A percentile compares a stretch with the other conserved stretches of the same genome.
These are phyloP conservation scores for Callimorpha dominula DNA, from an alignment of 2,888 invertebrate species.

Conservation along the genomic window DNA sequence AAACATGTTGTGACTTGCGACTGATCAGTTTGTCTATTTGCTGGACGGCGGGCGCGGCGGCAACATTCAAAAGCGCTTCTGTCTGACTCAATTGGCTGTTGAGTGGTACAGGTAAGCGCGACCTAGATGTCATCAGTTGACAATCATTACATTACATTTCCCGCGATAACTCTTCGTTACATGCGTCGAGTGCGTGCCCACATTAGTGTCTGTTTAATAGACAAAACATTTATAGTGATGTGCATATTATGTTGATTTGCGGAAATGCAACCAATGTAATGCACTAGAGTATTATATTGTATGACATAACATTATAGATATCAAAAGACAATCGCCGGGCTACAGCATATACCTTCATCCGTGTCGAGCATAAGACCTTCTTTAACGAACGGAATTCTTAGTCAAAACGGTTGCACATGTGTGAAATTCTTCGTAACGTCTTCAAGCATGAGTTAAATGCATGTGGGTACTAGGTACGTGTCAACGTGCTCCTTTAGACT, in stretches of 20 bases:
- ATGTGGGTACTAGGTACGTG: not conserved
- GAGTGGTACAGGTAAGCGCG: slow-evolving; percentile 36
- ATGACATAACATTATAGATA: not conserved
- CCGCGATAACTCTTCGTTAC: slow-evolving; percentile 19
- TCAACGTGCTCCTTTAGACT: not conserved
- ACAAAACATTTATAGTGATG: not conserved
- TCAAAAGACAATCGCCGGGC: not conserved
- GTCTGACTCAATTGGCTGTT: slow-evolving; percentile 4
- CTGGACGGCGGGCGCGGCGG: not conserved
- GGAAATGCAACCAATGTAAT: not conserved
- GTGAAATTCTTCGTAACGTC: not conserved
- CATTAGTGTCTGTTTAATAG: not conserved
- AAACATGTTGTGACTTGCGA: not conserved
- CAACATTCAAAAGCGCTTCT: not conserved
- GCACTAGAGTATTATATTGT: not conserved
- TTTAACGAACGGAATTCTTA: not conserved
- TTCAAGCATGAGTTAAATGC: not conserved
- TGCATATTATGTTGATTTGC: not conserved
- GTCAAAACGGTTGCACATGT: not conserved
- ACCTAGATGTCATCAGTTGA: slow-evolving; percentile 35
- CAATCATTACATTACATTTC: not conserved
- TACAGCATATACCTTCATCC: not conserved
- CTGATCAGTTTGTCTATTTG: too few relatives aligned
- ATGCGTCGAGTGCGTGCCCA: slow-evolving; percentile 32
- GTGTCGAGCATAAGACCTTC: not conserved